Percentiles rank a stretch among this genome's conserved stretches.
These are phyloP conservation scores for Macrosoma leucophasiata DNA, from an alignment of 2,888 invertebrate species.

Conservation along the genomic window DNA sequence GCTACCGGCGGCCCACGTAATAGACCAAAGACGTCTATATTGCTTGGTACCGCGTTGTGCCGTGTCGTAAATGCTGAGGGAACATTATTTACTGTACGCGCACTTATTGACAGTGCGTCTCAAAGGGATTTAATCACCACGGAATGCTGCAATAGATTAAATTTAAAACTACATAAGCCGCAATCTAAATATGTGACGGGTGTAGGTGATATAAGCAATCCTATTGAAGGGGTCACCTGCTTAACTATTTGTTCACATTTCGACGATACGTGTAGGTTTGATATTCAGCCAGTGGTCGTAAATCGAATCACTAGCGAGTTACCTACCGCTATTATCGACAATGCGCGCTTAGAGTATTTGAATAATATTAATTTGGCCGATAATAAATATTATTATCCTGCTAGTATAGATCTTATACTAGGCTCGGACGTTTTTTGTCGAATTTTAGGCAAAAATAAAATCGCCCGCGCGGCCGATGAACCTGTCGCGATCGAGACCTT, in stretches of 20 bases:
- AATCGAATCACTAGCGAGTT: constrained; percentile 9
- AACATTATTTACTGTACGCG: constrained; percentile 2
- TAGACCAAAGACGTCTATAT: too few species aligned
- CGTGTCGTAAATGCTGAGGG: constrained; percentile 3
- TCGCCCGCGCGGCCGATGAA: constrained; percentile 4
- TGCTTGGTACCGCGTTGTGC: constrained; percentile 6
- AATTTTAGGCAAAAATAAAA: constrained; percentile 6
- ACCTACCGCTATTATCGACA: constrained; percentile 4
- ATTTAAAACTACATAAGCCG: constrained; percentile 5
- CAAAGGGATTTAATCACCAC: constrained; percentile 10
- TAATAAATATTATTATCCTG: constrained; percentile 2
- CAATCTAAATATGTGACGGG: constrained; percentile 6
- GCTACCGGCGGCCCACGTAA: too few species aligned
- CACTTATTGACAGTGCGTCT: constrained; percentile 7
- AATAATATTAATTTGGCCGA: constrained; percentile 11
- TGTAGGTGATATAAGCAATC: constrained; percentile 7
- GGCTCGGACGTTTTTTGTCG: constrained; percentile 9
- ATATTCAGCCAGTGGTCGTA: constrained; percentile 6
- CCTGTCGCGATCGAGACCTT: constrained; percentile 7
- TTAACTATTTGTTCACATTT: constrained; percentile 7
- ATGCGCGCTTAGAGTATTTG: constrained; percentile 4
- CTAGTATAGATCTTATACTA: constrained; percentile 8
- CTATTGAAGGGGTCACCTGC: constrained; percentile 8
- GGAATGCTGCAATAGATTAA: constrained; percentile 10
- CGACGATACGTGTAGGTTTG: constrained; percentile 1